Percentiles rank a stretch among this genome's conserved stretches.
Conservation (phyloP, 1,140 invertebrate genomes). For the Sycophaga agraensis region DNA sequence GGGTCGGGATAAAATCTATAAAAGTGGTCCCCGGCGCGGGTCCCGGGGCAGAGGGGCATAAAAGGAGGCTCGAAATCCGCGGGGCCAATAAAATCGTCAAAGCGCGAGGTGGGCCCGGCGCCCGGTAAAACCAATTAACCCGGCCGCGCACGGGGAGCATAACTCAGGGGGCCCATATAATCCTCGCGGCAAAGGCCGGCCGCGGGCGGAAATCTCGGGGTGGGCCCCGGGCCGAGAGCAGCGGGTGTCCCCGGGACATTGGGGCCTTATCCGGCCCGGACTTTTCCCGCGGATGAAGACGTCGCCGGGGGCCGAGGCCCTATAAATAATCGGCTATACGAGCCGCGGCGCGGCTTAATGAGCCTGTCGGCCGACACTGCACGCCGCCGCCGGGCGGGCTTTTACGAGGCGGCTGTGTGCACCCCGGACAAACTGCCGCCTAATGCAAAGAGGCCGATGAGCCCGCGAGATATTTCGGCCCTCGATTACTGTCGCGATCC, state of each 20-base stretch:
- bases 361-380: conserved; percentile 31
- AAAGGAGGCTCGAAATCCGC: too few species aligned
- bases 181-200: background rate
- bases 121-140: conserved; percentile 24
- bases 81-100: conserved; percentile 23
- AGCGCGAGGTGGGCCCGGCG: conserved; percentile 10
- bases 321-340: conserved; percentile 53
- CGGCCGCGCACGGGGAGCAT: conserved; percentile 14
- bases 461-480: too few species aligned
- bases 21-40: background rate
- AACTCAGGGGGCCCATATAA: conserved; percentile 18
- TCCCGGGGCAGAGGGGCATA: background rate
- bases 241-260: conserved; percentile 41
- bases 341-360: conserved; percentile 43
- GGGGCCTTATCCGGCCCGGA: too few species aligned
- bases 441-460: too few species aligned
- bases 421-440: too few species aligned
- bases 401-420: too few species aligned
- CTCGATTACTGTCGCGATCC: too few species aligned
- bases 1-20: conserved; percentile 13
- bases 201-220: too few species aligned
- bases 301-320: conserved; percentile 46
- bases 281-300: conserved; percentile 25
- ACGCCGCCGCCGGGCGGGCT: too few species aligned
- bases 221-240: conserved; percentile 32